A percentile compares a stretch with the other conserved stretches of the same genome.
Evolutionary conservation across 2,888 invertebrate species (phyloP).

Genomic region (Drosophila parthenogenetica): DNA sequence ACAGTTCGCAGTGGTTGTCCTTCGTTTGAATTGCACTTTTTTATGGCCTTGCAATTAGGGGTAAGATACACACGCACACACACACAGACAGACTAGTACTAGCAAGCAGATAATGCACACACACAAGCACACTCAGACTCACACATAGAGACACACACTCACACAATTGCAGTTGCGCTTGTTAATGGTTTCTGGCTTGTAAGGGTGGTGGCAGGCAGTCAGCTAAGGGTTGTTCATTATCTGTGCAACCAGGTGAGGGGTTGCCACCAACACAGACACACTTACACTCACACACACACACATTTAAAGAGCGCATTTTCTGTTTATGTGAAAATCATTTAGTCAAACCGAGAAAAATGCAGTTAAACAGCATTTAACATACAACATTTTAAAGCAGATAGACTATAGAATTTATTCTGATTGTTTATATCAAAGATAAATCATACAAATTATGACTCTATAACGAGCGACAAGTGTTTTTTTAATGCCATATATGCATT

Average conservation of each 20-base stretch:
- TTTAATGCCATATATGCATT: neutral
- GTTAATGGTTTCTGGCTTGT: constrained; percentile 22
- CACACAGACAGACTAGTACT: constrained; percentile 13
- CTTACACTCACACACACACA: neutral
- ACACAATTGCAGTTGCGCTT: constrained; percentile 40
- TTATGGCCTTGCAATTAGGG: constrained; percentile 82
- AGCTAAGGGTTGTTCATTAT: constrained; percentile 67
- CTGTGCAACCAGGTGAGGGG: constrained; percentile 55
- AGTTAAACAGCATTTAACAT: neutral
- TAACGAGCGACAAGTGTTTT: neutral
- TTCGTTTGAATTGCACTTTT: constrained; percentile 80
- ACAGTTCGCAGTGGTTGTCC: constrained; percentile 66
- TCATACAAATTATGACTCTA: neutral
- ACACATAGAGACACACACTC: constrained; percentile 32
- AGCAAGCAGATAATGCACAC: constrained; percentile 28
- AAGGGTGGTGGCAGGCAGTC: constrained; percentile 51
- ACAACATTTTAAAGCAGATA: neutral
- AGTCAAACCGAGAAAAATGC: constrained; percentile 3
- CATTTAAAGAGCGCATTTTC: neutral
- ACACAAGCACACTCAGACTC: constrained; percentile 15
- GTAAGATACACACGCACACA: constrained; percentile 57
- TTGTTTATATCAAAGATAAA: neutral
- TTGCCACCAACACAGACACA: constrained; percentile 34
- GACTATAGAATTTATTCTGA: neutral
- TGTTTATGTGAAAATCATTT: constrained; percentile 27